Evolutionary conservation across 1,140 invertebrate species (phyloP).

Genomic region (Capitella teleta): DNA sequence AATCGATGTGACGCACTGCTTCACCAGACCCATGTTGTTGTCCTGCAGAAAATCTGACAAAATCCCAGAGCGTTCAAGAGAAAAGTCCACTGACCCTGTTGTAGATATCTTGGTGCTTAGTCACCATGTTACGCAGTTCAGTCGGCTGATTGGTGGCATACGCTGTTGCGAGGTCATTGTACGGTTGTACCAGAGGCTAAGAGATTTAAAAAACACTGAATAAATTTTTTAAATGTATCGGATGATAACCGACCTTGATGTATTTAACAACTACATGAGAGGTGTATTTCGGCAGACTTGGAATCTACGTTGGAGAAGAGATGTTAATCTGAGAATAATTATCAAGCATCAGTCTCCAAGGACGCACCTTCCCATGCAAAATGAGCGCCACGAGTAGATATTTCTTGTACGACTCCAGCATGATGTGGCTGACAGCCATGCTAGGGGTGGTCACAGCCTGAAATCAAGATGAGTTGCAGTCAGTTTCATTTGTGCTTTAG

Average conservation of each 20-base stretch:
- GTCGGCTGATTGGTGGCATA: constrained; percentile 64
- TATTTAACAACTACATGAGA: constrained; percentile 79
- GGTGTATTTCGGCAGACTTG: constrained; percentile 75
- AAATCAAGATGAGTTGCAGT: too few relatives aligned
- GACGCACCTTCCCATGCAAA: constrained; percentile 67
- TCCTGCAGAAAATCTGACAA: constrained; percentile 53
- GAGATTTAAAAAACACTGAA: too few relatives aligned
- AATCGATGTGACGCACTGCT: constrained; percentile 70
- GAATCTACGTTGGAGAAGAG: too few relatives aligned
- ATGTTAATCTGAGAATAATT: too few relatives aligned
- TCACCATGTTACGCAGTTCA: constrained; percentile 53
- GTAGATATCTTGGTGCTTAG: constrained; percentile 69
- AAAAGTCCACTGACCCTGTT: constrained; percentile 38
- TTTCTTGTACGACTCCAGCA: constrained; percentile 94
- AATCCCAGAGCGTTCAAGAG: not conserved
- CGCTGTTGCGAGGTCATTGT: constrained; percentile 75
- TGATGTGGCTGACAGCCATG: constrained; percentile 86
- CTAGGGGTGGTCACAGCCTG: constrained; percentile 77
- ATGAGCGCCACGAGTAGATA: constrained; percentile 85
- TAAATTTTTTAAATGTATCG: too few relatives aligned
- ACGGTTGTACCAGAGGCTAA: constrained; percentile 71
- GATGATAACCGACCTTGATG: constrained; percentile 53
- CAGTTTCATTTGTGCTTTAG: too few relatives aligned
- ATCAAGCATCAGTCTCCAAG: too few relatives aligned
- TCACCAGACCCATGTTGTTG: constrained; percentile 51